These are phyloP conservation scores for Premnoplex brunnescens DNA, from an alignment of 2,797 vertebrate genomes.

Conservation along the genomic window DNA sequence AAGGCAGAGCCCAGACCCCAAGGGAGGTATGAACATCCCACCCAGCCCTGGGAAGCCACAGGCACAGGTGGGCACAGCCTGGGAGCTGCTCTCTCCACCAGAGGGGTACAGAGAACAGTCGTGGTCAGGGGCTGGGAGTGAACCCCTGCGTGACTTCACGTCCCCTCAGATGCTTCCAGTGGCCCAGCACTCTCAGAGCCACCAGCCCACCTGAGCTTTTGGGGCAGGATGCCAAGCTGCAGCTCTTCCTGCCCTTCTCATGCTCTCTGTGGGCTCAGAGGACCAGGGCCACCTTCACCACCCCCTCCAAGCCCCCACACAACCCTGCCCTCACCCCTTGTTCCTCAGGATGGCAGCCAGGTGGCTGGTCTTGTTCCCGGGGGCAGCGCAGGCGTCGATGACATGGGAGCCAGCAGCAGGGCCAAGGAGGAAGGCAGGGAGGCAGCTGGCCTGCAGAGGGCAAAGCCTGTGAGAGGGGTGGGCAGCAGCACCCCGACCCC, in stretches of 20 bases:
- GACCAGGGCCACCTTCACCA: background rate
- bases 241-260: background rate
- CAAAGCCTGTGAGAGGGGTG: rapidly evolving
- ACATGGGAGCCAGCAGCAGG: slow-evolving; percentile 81
- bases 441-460: slow-evolving; percentile 87
- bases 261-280: background rate
- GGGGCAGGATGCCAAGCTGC: background rate
- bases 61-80: background rate
- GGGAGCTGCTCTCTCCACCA: background rate
- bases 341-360: slow-evolving; percentile 91
- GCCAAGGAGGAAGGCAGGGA: slow-evolving; percentile 87
- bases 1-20: background rate
- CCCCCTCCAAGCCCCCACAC: background rate
- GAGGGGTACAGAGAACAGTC: rapidly evolving
- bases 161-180: background rate
- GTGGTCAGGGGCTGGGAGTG: background rate
- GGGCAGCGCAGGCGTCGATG: slow-evolving; percentile 93
- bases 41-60: background rate
- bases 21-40: background rate
- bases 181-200: background rate
- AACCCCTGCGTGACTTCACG: rapidly evolving
- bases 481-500: background rate
- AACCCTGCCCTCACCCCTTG: slow-evolving; percentile 80
- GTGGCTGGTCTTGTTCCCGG: slow-evolving; percentile 95
- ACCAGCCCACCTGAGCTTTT: background rate